phyloP scores from a whole-genome alignment of 2,888 invertebrate species.

The Cheilosia scutellata region DNA sequence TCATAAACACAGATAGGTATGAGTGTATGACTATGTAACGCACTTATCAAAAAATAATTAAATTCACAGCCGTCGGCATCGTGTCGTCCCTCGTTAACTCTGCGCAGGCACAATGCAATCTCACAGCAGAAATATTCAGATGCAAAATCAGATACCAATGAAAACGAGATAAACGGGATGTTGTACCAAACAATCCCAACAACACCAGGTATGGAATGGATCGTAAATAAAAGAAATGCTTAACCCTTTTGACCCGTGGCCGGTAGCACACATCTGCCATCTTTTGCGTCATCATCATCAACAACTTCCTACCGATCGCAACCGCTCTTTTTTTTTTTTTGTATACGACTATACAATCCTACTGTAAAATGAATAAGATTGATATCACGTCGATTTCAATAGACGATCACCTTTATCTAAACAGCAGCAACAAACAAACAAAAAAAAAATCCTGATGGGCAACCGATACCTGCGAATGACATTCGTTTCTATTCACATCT shows the following conservation, averaged over 20 bases:
- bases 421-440: background rate
- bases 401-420: slow-evolving; percentile 51
- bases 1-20: background rate
- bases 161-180: slow-evolving; percentile 69
- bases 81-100: slow-evolving; percentile 35
- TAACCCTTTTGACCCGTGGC: slow-evolving; percentile 75
- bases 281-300: slow-evolving; percentile 43
- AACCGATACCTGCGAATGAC: slow-evolving; percentile 36
- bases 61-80: slow-evolving; percentile 38
- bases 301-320: slow-evolving; percentile 12
- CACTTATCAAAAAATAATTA: slow-evolving; percentile 16
- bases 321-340: slow-evolving; percentile 24
- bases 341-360: background rate
- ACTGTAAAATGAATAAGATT: slow-evolving; percentile 46
- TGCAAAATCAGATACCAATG: slow-evolving; percentile 49
- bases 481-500: slow-evolving; percentile 46
- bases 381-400: slow-evolving; percentile 52
- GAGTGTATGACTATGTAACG: background rate
- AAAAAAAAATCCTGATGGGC: slow-evolving; percentile 18
- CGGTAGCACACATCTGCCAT: slow-evolving; percentile 70
- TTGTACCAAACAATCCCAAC: slow-evolving; percentile 21
- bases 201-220: slow-evolving; percentile 29
- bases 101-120: slow-evolving; percentile 24
- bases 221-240: slow-evolving; percentile 35
- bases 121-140: slow-evolving; percentile 51